Evolutionary conservation across 2,113 vertebrate species (phyloP), one percentile per base, ranked within the genome.

Genomic region (Limnothrissa miodon): DNA sequence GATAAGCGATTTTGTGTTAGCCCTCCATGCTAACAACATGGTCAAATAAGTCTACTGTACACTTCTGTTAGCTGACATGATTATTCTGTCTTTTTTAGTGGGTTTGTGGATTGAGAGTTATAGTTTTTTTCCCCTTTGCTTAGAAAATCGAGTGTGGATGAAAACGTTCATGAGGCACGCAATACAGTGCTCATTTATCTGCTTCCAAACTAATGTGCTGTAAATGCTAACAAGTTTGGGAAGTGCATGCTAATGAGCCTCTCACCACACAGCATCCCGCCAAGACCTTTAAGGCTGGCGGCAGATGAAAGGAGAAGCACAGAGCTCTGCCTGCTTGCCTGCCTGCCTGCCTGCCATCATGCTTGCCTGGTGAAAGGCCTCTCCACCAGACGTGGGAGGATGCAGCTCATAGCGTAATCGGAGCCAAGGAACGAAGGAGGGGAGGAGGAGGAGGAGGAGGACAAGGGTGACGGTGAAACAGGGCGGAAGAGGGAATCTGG

Each of bases 401-500:
- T 82, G 81, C 78, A 80, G 66, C 11, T 56, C 48, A 66, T 25
- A 78, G 84, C 81, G 82, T 59, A 11, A 79, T 42, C 80, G 46
- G 23, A 83, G 80, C 66, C 66, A 33, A 36, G 74, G 29, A 17
- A 11, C 53, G 80, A n/a, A 39, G 17, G 82, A 21, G 33, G 78
- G 48, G 84, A 74, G 80, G 62, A 78, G 1, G 21, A 66, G 39
- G 11, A 80, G n/a, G 45, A 36, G 23, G 79, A 6, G 42, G 21
- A 78, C 11, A 15, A 82, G 45, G 21, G 36, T 17, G n/a, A 23
- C 39, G 74, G 11, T 48, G 13, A 10, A 29, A 45, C 8, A 25
- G 25, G 23, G 45, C 3, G 39, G 29, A 42, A 44, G 56, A 70
- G 81, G 56, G 25, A 21, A 53, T 17, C 23, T 17, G 44, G 6